Base-by-base conservation (phyloP, 2,113 vertebrate genomes). In the Pomatostomus ruficeps region DNA sequence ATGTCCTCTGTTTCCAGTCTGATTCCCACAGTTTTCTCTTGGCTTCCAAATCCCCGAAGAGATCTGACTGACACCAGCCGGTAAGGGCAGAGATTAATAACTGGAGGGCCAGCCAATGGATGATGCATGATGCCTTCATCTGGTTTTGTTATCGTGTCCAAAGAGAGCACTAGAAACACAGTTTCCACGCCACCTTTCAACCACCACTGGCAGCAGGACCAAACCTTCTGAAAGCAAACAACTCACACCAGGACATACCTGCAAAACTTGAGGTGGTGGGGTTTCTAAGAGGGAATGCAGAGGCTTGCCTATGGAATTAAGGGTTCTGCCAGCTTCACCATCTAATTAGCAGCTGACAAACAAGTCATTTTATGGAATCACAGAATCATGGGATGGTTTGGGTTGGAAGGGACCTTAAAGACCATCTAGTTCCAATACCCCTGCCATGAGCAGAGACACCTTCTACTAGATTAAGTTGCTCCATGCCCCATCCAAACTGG, bases 21-120 rank as follows among this genome's bases (percentile, higher is more conserved):
- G 81, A 87, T 77, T 95, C 94, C 74, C 94, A 93, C 63, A 70
- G 82, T 61, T 80, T 95, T 79, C 74, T 85, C 43, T 48, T 36
- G 28, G 35, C 16, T 91, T 88, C 49, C 58, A 72, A 35, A 73
- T 66, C 85, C 71, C 93, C 25, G 2, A 71, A 85, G 71, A 62
- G 51, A 74, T 85, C 75, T 88, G 78, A 91, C 23, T 91, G 78
- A 85, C 78, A 96, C 42, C 74, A 91, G 89, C 85, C 15, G 7
- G 59, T 48, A 73, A 88, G 78, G 55, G 59, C 58, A 85, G 70
- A 91, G 49, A 79, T 79, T 85, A 85, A 42, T 65, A 79, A 94
- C 28, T 58, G 45, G 58, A 85, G 29, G 70, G 71, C 59, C 74
- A 76, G 84, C 28, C 67, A 85, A 19, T 26, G 54, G 48, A 59